These are phyloP conservation scores for Picathartes gymnocephalus DNA, from an alignment of 2,113 vertebrate species.

Conservation along the genomic window DNA sequence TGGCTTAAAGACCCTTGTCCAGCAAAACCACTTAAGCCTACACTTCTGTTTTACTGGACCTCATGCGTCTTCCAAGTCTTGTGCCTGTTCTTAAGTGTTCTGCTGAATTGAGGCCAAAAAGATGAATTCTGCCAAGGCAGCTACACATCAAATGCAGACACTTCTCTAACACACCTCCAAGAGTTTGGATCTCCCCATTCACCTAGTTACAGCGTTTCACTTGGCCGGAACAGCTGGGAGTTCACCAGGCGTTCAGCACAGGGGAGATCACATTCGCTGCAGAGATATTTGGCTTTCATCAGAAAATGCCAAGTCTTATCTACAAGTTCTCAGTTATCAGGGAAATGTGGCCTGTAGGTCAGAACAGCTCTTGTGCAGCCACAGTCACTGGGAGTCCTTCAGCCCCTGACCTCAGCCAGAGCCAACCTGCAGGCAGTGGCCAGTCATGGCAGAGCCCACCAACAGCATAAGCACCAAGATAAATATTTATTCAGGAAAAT, in stretches of 20 bases:
- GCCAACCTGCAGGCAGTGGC: rapidly evolving
- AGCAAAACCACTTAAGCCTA: conserved; percentile 27
- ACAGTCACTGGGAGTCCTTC: neutral
- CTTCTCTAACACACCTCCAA: neutral
- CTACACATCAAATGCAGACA: neutral
- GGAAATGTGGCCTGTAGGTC: neutral
- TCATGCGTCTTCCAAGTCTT: neutral
- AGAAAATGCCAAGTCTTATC: neutral
- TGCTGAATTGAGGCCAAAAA: conserved; percentile 29
- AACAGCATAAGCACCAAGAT: neutral
- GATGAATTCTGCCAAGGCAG: neutral
- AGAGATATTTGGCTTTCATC: neutral
- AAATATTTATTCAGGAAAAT: conserved; percentile 10
- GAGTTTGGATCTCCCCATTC: neutral
- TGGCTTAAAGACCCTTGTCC: neutral
- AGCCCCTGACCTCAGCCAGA: rapidly evolving
- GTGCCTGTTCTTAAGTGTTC: neutral
- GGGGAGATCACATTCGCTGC: neutral
- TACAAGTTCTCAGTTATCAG: neutral
- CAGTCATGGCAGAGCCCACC: neutral
- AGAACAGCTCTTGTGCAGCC: neutral
- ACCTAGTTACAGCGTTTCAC: neutral
- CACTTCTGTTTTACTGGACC: neutral
- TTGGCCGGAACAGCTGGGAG: neutral
- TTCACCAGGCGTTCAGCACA: neutral